Percentiles rank a stretch among this genome's conserved stretches.
phyloP scores from a whole-genome alignment of 2,113 vertebrate genomes.

The Cygnus atratus region DNA sequence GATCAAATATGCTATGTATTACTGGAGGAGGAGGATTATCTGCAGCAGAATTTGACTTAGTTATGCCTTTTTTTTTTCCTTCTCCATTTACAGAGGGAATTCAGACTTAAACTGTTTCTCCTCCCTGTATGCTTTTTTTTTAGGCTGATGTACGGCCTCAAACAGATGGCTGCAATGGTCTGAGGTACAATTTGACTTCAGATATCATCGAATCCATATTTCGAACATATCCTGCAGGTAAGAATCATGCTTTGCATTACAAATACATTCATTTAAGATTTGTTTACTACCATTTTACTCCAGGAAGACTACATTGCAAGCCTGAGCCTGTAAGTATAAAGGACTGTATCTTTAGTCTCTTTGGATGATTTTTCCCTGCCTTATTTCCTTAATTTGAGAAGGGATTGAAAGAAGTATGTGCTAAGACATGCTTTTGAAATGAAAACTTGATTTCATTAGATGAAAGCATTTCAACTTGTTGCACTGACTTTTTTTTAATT shows the following conservation, averaged over 20 bases:
- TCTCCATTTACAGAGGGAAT: not conserved
- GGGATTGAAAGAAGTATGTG: not conserved
- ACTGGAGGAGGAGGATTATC: not conserved
- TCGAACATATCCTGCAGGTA: slow-evolving; percentile 97
- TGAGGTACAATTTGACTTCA: slow-evolving; percentile 95
- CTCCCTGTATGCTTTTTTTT: slow-evolving; percentile 2
- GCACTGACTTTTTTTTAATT: not conserved
- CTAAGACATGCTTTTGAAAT: not conserved
- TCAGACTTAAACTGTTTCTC: not conserved
- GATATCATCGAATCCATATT: slow-evolving; percentile 99
- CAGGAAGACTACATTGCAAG: not conserved
- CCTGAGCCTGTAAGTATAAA: not conserved
- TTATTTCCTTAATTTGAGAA: not conserved
- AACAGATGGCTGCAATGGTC: slow-evolving; percentile 96
- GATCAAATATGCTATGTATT: not conserved
- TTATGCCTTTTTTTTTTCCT: not conserved
- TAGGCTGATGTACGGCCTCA: slow-evolving; percentile 98
- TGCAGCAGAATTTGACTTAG: not conserved
- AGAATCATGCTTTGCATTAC: not conserved
- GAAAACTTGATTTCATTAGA: not conserved
- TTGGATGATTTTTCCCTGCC: not conserved
- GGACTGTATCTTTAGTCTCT: not conserved
- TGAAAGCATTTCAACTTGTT: not conserved
- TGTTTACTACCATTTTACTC: not conserved
- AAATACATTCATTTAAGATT: not conserved